A percentile compares a stretch with the other conserved stretches of the same genome.
Conservation (phyloP, 2,113 vertebrate species). For the Motacilla alba region DNA sequence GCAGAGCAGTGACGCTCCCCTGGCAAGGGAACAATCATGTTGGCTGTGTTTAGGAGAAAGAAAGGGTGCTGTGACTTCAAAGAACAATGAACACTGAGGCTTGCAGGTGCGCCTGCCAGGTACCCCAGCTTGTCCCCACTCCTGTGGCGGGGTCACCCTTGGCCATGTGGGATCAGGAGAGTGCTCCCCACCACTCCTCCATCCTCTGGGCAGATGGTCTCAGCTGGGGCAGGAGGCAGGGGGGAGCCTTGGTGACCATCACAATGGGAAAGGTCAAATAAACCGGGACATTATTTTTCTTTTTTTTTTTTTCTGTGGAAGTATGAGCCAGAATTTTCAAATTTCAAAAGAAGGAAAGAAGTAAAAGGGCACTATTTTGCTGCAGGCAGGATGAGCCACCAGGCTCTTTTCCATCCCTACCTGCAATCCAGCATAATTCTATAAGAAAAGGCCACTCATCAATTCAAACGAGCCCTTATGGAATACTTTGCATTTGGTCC, state of each 20-base stretch:
- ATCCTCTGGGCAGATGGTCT: not conserved
- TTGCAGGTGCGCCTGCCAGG: not conserved
- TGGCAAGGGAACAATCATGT: not conserved
- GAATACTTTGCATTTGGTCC: not conserved
- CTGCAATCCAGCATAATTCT: not conserved
- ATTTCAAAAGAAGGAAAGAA: not conserved
- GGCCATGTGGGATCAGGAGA: accelerated
- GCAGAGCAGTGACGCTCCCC: not conserved
- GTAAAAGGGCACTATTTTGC: not conserved
- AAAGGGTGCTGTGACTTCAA: not conserved
- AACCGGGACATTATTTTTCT: not conserved
- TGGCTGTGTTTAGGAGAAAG: not conserved
- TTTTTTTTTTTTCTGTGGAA: not conserved
- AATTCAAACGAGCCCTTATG: not conserved
- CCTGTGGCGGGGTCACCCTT: not conserved
- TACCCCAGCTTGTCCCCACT: not conserved
- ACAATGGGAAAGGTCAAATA: not conserved
- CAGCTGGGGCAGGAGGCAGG: not conserved
- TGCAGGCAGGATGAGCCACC: not conserved
- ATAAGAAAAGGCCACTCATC: not conserved
- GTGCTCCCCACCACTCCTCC: not conserved
- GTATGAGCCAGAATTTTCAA: not conserved
- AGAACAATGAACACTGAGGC: not conserved
- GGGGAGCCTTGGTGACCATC: not conserved
- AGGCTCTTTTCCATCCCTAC: not conserved